Percentiles rank a stretch among this genome's conserved stretches.
These are phyloP conservation scores for Ectropis crepuscularia DNA, from an alignment of 2,888 invertebrate species.

Conservation along the genomic window DNA sequence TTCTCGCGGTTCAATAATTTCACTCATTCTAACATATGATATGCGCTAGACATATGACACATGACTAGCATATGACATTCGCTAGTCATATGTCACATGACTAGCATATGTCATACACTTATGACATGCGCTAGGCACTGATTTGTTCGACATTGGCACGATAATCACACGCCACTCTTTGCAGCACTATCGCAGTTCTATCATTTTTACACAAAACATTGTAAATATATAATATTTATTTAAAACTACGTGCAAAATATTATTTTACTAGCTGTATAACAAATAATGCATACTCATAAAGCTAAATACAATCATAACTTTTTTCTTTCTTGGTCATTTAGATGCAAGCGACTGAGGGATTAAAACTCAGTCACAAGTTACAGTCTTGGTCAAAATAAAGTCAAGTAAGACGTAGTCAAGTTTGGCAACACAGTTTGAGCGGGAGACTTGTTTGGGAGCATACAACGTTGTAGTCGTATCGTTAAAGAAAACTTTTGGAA, in stretches of 20 bases:
- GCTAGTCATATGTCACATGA: background rate
- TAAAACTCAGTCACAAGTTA: too few species aligned
- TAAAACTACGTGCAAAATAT: background rate
- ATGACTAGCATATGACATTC: background rate
- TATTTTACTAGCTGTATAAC: background rate
- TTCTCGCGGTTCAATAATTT: conserved; percentile 5
- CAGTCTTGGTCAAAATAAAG: too few species aligned
- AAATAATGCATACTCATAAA: background rate
- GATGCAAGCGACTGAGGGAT: too few species aligned
- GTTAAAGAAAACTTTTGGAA: too few species aligned
- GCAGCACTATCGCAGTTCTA: conserved; percentile 5
- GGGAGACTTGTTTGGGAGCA: too few species aligned
- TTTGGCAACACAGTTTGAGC: too few species aligned
- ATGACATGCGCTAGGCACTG: conserved; percentile 30
- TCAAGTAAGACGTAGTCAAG: too few species aligned
- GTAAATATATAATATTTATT: background rate
- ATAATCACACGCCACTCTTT: conserved; percentile 28
- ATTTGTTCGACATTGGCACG: conserved; percentile 36
- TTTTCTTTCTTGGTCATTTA: too few species aligned
- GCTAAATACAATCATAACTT: too few species aligned
- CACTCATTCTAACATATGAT: background rate
- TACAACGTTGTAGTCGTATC: too few species aligned
- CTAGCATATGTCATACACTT: conserved; percentile 4
- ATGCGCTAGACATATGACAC: too few species aligned
- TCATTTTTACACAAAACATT: background rate